Percentiles rank a stretch among this genome's conserved stretches.
These are phyloP conservation scores for Calephelis virginiensis DNA, from an alignment of 1,140 invertebrate genomes.

Conservation along the genomic window DNA sequence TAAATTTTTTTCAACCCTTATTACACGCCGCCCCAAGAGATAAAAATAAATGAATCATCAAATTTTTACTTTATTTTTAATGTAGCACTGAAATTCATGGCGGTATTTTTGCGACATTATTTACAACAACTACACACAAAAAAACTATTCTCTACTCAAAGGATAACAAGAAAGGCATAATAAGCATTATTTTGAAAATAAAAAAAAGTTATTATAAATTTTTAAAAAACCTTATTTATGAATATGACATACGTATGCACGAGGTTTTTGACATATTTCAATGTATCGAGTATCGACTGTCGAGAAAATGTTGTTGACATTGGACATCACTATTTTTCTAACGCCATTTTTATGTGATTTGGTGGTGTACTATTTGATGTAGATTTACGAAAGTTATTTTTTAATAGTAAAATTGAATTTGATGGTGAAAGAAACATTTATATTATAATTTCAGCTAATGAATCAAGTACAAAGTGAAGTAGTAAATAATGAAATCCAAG, in stretches of 20 bases:
- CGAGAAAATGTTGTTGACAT: constrained; percentile 25
- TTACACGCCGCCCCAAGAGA: too few relatives aligned
- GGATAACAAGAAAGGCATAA: too few relatives aligned
- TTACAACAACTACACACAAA: too few relatives aligned
- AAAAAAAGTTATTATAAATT: too few relatives aligned
- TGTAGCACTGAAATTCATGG: too few relatives aligned
- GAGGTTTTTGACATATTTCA: not conserved
- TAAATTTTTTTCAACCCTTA: too few relatives aligned
- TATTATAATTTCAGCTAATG: constrained; percentile 21
- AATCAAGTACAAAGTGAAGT: constrained; percentile 26
- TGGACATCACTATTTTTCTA: constrained; percentile 47
- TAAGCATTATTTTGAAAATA: too few relatives aligned
- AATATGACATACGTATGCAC: not conserved
- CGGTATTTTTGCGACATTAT: too few relatives aligned
- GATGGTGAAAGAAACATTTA: not conserved
- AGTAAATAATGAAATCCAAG: constrained; percentile 29
- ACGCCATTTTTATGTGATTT: constrained; percentile 65
- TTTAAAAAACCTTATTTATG: not conserved
- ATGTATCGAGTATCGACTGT: constrained; percentile 11
- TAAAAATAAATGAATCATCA: too few relatives aligned
- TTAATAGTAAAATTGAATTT: not conserved
- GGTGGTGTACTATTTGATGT: constrained; percentile 40
- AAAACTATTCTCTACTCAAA: too few relatives aligned
- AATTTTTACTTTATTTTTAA: too few relatives aligned
- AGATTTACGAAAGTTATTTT: not conserved